Conservation (phyloP, 2,113 vertebrate species). For the Australoheros scitulus region DNA sequence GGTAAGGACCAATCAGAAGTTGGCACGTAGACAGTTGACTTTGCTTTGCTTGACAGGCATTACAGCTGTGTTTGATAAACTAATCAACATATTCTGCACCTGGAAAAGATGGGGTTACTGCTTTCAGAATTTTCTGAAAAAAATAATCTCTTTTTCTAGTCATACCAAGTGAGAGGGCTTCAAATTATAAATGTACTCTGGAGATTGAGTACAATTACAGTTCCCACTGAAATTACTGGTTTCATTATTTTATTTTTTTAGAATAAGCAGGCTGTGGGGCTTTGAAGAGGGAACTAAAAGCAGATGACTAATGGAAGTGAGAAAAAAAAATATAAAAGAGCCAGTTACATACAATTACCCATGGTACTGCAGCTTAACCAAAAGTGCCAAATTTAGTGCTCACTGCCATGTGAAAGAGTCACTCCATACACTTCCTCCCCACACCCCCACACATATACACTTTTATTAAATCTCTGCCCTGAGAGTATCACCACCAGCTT, state of each 20-base stretch:
- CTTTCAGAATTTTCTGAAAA: background rate
- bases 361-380: background rate
- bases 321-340: conserved; percentile 3
- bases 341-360: background rate
- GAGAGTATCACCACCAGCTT: conserved; percentile 4
- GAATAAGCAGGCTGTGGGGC: background rate
- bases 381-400: conserved; percentile 27
- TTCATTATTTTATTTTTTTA: background rate
- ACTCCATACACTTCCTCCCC: conserved; percentile 3
- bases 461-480: conserved; percentile 21
- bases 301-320: conserved; percentile 25
- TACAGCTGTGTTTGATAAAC: background rate
- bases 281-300: conserved; percentile 34
- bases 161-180: background rate
- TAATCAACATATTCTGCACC: background rate
- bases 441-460: background rate
- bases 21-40: background rate
- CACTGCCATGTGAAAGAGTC: background rate
- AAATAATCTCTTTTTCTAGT: background rate
- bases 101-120: background rate
- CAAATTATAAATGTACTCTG: background rate
- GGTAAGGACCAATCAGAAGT: no score
- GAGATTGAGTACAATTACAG: background rate
- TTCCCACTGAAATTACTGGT: background rate
- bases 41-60: background rate